Conservation (phyloP, 2,888 invertebrate genomes). For the Epinotia bilunana region DNA sequence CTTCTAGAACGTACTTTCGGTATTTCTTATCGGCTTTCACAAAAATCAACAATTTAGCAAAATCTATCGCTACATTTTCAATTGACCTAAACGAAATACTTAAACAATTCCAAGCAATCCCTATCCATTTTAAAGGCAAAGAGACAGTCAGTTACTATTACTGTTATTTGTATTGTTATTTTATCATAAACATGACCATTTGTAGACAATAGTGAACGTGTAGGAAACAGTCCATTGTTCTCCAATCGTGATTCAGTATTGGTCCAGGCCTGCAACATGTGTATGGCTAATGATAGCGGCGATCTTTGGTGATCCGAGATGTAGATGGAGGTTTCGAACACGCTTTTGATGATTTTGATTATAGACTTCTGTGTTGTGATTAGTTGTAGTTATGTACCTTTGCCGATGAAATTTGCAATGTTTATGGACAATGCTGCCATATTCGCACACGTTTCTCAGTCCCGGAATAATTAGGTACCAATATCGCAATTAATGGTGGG, state of each 20-base stretch:
- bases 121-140: constrained; percentile 33
- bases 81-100: constrained; percentile 7
- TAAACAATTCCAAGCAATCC: constrained; percentile 21
- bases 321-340: constrained; percentile 17
- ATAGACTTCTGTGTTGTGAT: not conserved
- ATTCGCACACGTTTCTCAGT: no score
- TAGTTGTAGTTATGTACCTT: no score
- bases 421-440: no score
- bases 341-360: not conserved
- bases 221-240: constrained; percentile 56
- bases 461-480: no score
- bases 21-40: no score
- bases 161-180: constrained; percentile 46
- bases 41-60: no score
- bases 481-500: no score
- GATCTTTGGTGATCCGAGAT: constrained; percentile 23
- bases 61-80: not conserved
- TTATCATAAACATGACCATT: constrained; percentile 46
- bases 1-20: no score
- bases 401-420: no score
- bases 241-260: constrained; percentile 55
- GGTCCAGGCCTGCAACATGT: constrained; percentile 46
- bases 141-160: constrained; percentile 39
- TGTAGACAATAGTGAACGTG: constrained; percentile 52
- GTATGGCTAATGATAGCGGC: constrained; percentile 46